Evolutionary conservation across 2,888 invertebrate genomes (phyloP).

Genomic region (Agonum fuliginosum): DNA sequence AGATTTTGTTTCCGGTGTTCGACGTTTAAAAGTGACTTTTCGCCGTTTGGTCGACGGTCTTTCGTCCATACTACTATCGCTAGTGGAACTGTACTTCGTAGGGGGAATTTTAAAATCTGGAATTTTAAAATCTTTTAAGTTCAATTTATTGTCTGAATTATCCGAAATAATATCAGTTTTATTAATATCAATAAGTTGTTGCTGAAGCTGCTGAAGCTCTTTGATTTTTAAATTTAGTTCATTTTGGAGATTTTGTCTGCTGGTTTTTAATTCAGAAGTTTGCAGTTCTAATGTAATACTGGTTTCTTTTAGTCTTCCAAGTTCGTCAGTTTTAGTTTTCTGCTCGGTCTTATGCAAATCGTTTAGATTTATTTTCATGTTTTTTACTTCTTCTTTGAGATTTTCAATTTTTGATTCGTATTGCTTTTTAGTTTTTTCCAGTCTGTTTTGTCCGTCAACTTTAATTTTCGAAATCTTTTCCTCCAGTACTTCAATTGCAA

Average conservation of each 20-base stretch:
- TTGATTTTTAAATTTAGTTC: slow-evolving; percentile 9
- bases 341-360: neutral
- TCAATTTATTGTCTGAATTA: neutral
- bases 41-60: neutral
- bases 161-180: neutral
- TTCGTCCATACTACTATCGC: slow-evolving; percentile 2
- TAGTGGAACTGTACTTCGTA: slow-evolving; percentile 20
- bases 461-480: neutral
- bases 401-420: neutral
- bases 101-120: neutral
- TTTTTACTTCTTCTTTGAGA: neutral
- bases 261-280: neutral
- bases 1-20: neutral
- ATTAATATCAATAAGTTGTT: neutral
- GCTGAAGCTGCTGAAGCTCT: neutral
- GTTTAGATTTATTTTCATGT: too few species aligned
- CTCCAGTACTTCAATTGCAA: neutral
- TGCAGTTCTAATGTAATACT: neutral
- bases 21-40: neutral
- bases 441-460: neutral
- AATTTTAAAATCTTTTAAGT: slow-evolving; percentile 16
- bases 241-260: neutral
- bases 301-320: neutral
- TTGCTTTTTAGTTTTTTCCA: neutral
- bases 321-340: neutral